phyloP scores from a whole-genome alignment of 2,888 invertebrate genomes.

The Acronicta alni region DNA sequence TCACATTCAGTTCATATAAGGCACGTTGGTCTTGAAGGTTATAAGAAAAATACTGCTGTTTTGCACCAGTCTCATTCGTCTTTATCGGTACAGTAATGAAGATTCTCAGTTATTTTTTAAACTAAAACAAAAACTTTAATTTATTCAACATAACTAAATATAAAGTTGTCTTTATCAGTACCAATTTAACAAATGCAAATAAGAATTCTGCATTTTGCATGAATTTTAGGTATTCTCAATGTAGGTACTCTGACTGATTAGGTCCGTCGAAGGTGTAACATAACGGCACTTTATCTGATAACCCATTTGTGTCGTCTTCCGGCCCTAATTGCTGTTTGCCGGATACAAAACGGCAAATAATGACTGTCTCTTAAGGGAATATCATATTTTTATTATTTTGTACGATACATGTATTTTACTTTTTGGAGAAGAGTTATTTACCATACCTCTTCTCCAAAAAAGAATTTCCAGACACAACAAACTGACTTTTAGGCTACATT shows the following conservation, averaged over 20 bases:
- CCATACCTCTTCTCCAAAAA: too few relatives aligned
- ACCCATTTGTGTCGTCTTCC: constrained; percentile 69
- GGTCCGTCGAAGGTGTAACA: constrained; percentile 64
- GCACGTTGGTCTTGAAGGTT: too few relatives aligned
- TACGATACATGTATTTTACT: neutral
- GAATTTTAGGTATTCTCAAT: constrained; percentile 44
- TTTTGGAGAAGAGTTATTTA: too few relatives aligned
- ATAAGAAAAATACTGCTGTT: too few relatives aligned
- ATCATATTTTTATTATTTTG: constrained; percentile 34
- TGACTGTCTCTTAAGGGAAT: constrained; percentile 39
- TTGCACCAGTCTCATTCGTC: too few relatives aligned
- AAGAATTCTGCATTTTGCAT: constrained; percentile 33
- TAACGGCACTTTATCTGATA: constrained; percentile 78
- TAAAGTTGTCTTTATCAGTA: too few relatives aligned
- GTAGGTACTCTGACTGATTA: constrained; percentile 64
- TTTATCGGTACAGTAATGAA: too few relatives aligned
- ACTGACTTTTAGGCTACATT: too few relatives aligned
- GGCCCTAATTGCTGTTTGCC: constrained; percentile 71
- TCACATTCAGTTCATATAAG: constrained; percentile 3
- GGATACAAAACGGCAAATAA: constrained; percentile 73
- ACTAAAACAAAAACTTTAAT: too few relatives aligned
- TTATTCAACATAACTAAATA: too few relatives aligned
- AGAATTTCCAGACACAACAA: too few relatives aligned
- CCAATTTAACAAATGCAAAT: constrained; percentile 25
- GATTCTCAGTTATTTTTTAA: too few relatives aligned